These are phyloP conservation scores for Arctocebus calabarensis DNA, from an alignment of 2,797 vertebrate species.

Conservation along the genomic window DNA sequence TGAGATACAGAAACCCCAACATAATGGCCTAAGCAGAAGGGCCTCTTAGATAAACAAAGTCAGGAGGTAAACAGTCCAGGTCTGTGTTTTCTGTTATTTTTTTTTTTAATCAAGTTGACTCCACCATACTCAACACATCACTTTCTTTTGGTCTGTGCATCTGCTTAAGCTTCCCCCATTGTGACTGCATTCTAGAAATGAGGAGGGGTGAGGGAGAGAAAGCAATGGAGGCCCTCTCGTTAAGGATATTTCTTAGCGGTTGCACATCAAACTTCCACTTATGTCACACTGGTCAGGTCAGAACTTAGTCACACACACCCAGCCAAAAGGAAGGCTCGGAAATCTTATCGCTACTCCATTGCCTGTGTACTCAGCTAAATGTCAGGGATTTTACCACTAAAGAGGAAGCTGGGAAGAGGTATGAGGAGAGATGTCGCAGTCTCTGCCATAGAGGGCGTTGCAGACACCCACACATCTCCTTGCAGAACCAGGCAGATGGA, in stretches of 20 bases:
- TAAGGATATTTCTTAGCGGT: neutral
- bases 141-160: neutral
- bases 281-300: too few relatives aligned
- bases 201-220: neutral
- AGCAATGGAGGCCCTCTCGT: neutral
- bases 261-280: neutral
- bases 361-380: neutral
- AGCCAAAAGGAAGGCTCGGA: neutral
- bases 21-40: neutral
- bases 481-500: neutral
- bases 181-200: neutral
- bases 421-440: neutral
- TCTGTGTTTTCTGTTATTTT: neutral
- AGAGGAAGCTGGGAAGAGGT: neutral
- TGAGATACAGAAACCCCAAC: neutral
- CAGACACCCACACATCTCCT: neutral
- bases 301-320: neutral
- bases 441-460: neutral
- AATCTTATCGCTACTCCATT: neutral
- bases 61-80: neutral
- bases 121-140: neutral
- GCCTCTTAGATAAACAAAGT: constrained; percentile 14
- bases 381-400: neutral
- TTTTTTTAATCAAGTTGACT: neutral
- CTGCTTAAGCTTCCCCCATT: neutral